Percentiles rank a stretch among this genome's conserved stretches.
phyloP scores from a whole-genome alignment of 2,888 invertebrate genomes.

The Melieria crassipennis region DNA sequence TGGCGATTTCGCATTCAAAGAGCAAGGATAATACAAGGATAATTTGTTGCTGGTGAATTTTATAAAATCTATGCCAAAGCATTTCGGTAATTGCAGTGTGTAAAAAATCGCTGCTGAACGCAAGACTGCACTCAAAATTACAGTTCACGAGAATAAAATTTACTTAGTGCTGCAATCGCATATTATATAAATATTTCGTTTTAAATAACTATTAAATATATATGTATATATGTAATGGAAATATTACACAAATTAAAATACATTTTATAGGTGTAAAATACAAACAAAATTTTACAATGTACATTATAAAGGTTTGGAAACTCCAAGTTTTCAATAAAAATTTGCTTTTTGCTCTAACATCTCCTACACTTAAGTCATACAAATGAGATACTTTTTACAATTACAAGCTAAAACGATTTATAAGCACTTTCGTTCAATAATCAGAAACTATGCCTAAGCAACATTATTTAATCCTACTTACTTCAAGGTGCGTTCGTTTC shows the following conservation, averaged over 20 bases:
- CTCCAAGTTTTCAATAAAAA: constrained; percentile 9
- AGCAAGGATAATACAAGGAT: no score
- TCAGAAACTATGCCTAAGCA: neutral
- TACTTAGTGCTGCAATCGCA: no score
- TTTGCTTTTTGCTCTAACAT: constrained; percentile 14
- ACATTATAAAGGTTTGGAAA: neutral
- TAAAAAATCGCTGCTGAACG: no score
- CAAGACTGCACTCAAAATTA: no score
- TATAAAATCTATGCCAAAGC: no score
- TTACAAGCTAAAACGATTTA: constrained; percentile 22
- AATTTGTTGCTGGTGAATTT: no score
- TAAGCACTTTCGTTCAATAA: constrained; percentile 3
- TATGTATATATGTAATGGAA: neutral
- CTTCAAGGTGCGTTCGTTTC: no score
- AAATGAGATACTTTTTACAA: constrained; percentile 44
- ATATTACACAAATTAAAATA: neutral
- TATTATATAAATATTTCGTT: no score
- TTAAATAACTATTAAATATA: constrained; percentile 18
- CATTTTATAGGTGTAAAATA: constrained; percentile 17
- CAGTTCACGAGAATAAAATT: no score
- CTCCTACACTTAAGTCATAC: constrained; percentile 33
- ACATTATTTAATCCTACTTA: neutral
- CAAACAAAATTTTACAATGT: constrained; percentile 5
- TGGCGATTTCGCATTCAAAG: no score
- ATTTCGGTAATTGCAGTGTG: no score